phyloP scores from a whole-genome alignment of 2,797 vertebrate genomes.

The Propithecus deckenii region DNA sequence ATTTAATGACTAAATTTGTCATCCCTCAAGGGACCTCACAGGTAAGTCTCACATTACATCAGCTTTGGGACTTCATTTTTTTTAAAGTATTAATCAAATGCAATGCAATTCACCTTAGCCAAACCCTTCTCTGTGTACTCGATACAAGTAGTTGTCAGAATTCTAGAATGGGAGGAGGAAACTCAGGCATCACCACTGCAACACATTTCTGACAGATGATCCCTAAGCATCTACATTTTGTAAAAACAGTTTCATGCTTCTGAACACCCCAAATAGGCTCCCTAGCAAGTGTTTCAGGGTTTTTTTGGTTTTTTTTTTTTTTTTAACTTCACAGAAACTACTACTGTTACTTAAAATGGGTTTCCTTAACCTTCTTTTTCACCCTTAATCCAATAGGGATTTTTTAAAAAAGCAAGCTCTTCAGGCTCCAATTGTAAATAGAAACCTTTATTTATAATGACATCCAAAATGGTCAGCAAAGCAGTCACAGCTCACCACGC shows the following conservation, averaged over 20 bases:
- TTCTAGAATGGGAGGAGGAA: neutral
- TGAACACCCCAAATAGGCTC: neutral
- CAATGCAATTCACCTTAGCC: neutral
- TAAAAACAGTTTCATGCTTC: neutral
- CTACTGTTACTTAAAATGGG: neutral
- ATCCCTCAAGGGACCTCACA: neutral
- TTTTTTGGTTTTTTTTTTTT: neutral
- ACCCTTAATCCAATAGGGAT: neutral
- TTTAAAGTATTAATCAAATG: neutral
- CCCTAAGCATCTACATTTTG: neutral
- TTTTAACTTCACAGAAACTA: neutral
- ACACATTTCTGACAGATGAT: neutral
- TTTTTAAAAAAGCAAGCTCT: neutral
- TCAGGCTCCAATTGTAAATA: constrained; percentile 89
- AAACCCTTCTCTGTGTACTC: no score
- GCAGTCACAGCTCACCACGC: constrained; percentile 90
- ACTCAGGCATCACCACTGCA: neutral
- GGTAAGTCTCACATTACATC: neutral
- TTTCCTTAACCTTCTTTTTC: neutral
- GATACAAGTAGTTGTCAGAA: neutral
- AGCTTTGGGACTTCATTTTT: neutral
- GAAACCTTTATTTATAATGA: constrained; percentile 98
- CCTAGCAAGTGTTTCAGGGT: neutral
- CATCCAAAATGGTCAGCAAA: constrained; percentile 91
- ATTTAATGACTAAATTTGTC: neutral